A percentile compares a stretch with the other conserved stretches of the same genome.
These are phyloP conservation scores for Spondyliosoma cantharus DNA, from an alignment of 2,797 vertebrate species.

Conservation along the genomic window DNA sequence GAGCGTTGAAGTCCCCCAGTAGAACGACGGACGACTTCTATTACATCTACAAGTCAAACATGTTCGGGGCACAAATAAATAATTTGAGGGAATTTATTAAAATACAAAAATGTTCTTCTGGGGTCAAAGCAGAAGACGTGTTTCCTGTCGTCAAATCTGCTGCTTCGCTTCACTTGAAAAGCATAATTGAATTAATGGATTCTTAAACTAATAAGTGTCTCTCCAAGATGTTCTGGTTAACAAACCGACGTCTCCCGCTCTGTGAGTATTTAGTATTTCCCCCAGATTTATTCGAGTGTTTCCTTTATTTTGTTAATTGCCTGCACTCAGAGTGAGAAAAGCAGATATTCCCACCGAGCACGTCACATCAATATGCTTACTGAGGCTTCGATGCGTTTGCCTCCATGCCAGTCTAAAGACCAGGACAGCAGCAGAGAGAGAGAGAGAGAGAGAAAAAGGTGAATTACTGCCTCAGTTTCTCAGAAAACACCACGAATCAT, in stretches of 20 bases:
- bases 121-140: neutral
- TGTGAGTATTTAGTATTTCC: slow-evolving; percentile 1
- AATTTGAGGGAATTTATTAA: neutral
- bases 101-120: too few relatives aligned
- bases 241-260: neutral
- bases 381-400: neutral
- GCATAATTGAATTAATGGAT: neutral
- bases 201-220: neutral
- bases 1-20: too few relatives aligned
- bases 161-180: neutral
- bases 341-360: neutral
- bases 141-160: neutral
- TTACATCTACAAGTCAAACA: neutral
- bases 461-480: slow-evolving; percentile 11
- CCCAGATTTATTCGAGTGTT: neutral
- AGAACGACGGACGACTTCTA: too few relatives aligned
- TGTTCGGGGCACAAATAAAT: neutral
- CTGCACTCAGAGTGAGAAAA: slow-evolving; percentile 14
- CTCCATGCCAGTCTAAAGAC: slow-evolving; percentile 18
- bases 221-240: neutral
- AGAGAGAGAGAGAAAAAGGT: neutral
- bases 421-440: neutral
- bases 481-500: slow-evolving; percentile 16
- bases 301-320: slow-evolving; percentile 15
- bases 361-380: slow-evolving; percentile 6